Conservation (phyloP, 2,797 vertebrate species). For the Kryptolebias ocellatus region DNA sequence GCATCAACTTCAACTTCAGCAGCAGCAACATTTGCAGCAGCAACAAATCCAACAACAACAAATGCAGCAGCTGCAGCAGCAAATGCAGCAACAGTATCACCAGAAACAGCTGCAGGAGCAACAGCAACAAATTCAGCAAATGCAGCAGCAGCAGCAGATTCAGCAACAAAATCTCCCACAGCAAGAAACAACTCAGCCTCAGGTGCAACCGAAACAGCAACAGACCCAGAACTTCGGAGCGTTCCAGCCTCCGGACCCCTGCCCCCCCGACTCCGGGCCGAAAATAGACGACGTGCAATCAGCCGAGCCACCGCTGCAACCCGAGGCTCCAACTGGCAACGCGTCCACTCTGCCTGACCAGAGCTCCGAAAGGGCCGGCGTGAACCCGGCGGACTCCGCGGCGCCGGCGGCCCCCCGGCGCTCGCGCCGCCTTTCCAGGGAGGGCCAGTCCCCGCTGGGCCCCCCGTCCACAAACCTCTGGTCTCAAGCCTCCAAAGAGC, state of each 20-base stretch:
- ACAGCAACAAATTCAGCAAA: constrained; percentile 66
- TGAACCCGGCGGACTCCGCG: constrained; percentile 26
- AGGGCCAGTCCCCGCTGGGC: constrained; percentile 78
- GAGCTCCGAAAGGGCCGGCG: constrained; percentile 17
- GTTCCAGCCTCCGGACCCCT: constrained; percentile 54
- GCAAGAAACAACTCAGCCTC: constrained; percentile 52
- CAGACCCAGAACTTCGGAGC: constrained; percentile 57
- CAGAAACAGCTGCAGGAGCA: constrained; percentile 69
- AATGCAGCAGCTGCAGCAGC: constrained; percentile 62
- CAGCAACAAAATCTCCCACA: constrained; percentile 59
- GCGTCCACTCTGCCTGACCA: not conserved
- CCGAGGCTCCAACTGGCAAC: constrained; percentile 12
- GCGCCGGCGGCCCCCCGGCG: constrained; percentile 82
- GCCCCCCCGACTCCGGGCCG: constrained; percentile 16
- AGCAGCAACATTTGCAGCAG: constrained; percentile 84
- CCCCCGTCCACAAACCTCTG: constrained; percentile 73
- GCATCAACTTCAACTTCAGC: constrained; percentile 39
- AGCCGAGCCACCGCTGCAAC: constrained; percentile 25
- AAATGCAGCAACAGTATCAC: constrained; percentile 64
- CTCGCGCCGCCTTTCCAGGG: constrained; percentile 88
- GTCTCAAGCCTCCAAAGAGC: constrained; percentile 70
- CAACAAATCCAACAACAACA: constrained; percentile 72
- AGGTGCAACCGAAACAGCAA: constrained; percentile 56
- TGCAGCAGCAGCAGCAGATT: constrained; percentile 39
- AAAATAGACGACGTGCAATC: constrained; percentile 45